Percentiles rank a stretch among this genome's conserved stretches.
Evolutionary conservation across 2,888 invertebrate species (phyloP).

Genomic region (Amorpha juglandis): DNA sequence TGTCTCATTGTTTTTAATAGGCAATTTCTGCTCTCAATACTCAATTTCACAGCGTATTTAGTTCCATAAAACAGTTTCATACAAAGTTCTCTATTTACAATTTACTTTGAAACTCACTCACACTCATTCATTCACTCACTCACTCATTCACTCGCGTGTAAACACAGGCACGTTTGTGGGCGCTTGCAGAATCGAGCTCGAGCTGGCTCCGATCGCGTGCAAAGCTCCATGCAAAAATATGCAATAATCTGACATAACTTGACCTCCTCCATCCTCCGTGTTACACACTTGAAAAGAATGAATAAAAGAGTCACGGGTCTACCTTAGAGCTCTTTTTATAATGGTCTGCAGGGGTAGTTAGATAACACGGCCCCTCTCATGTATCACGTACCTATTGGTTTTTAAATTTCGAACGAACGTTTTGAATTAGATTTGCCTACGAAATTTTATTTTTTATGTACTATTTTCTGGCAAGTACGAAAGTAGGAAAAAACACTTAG

Average conservation of each 20-base stretch:
- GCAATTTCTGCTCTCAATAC: too few species aligned
- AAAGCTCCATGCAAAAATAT: constrained; percentile 80
- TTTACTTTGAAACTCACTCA: constrained; percentile 10
- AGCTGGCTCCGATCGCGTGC: constrained; percentile 70
- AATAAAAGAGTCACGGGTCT: constrained; percentile 52
- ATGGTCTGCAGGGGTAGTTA: constrained; percentile 65
- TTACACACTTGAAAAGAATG: constrained; percentile 55
- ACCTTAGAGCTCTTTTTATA: constrained; percentile 61
- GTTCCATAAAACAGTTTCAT: too few species aligned
- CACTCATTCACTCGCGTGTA: constrained; percentile 17
- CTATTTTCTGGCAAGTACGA: constrained; percentile 11
- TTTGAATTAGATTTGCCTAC: constrained; percentile 37
- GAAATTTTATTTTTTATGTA: constrained; percentile 9
- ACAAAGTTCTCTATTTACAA: constrained; percentile 6
- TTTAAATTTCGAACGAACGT: constrained; percentile 36
- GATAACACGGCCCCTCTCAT: constrained; percentile 68
- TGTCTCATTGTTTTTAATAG: too few species aligned
- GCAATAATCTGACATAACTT: constrained; percentile 66
- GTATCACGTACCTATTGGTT: constrained; percentile 59
- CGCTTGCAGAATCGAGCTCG: constrained; percentile 70
- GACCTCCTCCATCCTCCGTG: constrained; percentile 61
- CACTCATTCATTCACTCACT: constrained; percentile 6
- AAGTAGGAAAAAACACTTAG: constrained; percentile 5
- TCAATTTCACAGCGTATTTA: too few species aligned
- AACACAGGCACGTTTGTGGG: constrained; percentile 19